These are phyloP conservation scores for Orthosia cruda DNA, from an alignment of 2,888 invertebrate species.

Conservation along the genomic window DNA sequence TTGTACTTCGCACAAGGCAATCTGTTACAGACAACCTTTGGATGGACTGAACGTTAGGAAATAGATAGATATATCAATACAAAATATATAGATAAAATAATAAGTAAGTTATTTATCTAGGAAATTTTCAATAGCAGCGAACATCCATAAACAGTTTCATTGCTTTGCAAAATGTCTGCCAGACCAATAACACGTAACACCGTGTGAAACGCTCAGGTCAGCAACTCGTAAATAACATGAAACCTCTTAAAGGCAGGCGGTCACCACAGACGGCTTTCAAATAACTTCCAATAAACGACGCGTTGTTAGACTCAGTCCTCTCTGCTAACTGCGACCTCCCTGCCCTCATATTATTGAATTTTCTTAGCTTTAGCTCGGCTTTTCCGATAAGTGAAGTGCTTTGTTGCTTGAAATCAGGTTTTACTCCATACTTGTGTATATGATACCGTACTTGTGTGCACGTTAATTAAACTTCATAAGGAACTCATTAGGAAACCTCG, in stretches of 20 bases:
- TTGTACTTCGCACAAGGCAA: too few species aligned
- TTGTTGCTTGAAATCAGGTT: conserved; percentile 69
- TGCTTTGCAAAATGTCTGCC: conserved; percentile 29
- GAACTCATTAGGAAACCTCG: conserved; percentile 39
- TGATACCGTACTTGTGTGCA: conserved; percentile 43
- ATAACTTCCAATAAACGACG: conserved; percentile 81
- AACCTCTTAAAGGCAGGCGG: conserved; percentile 74
- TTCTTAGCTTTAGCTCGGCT: conserved; percentile 76
- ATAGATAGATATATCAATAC: too few species aligned
- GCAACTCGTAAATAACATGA: conserved; percentile 73
- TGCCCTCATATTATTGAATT: conserved; percentile 80
- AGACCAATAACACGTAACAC: conserved; percentile 54
- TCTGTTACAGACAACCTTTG: too few species aligned
- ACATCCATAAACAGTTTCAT: conserved; percentile 16
- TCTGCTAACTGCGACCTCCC: conserved; percentile 66
- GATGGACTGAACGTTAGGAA: too few species aligned
- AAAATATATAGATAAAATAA: too few species aligned
- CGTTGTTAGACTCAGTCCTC: conserved; percentile 70
- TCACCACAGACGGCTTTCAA: conserved; percentile 79
- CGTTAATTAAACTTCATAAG: conserved; percentile 58
- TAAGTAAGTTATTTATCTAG: background rate
- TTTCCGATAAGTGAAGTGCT: conserved; percentile 81
- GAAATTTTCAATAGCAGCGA: conserved; percentile 15
- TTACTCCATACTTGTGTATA: conserved; percentile 31
- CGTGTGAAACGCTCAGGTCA: conserved; percentile 64